These are phyloP conservation scores for Laupala kohalensis DNA, from an alignment of 1,140 invertebrate species.

Conservation along the genomic window DNA sequence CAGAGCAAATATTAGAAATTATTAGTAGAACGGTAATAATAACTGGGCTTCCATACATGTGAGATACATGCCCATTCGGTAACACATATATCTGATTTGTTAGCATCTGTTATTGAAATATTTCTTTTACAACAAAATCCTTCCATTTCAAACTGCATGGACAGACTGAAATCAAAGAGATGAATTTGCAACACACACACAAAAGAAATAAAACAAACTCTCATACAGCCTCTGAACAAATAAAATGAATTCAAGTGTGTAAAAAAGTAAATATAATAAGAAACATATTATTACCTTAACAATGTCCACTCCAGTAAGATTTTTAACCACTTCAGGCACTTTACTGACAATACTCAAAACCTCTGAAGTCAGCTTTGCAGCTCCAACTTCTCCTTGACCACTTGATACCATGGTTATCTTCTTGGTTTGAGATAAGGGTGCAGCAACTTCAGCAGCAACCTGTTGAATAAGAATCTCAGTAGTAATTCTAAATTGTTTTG, in stretches of 20 bases:
- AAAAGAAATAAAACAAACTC: no score
- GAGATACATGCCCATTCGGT: background rate
- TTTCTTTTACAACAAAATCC: background rate
- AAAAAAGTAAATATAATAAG: background rate
- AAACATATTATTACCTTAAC: slow-evolving; percentile 45
- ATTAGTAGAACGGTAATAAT: background rate
- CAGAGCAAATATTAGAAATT: background rate
- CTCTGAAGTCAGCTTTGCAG: slow-evolving; percentile 85
- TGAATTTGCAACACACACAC: no score
- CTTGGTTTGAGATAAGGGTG: slow-evolving; percentile 81
- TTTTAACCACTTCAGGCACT: slow-evolving; percentile 80
- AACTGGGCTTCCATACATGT: background rate
- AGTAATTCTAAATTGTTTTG: no score
- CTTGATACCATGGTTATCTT: slow-evolving; percentile 91
- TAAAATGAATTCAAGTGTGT: background rate
- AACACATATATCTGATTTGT: background rate
- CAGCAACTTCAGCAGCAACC: slow-evolving; percentile 91
- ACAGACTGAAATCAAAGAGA: background rate
- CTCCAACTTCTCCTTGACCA: slow-evolving; percentile 82
- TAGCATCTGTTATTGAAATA: background rate
- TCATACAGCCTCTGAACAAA: no score
- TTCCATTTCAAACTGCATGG: background rate
- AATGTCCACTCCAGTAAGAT: slow-evolving; percentile 84
- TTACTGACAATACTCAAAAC: slow-evolving; percentile 82
- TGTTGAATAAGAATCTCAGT: no score